These are phyloP conservation scores for Istiophorus platypterus DNA, from an alignment of 2,113 vertebrate genomes.

Conservation along the genomic window DNA sequence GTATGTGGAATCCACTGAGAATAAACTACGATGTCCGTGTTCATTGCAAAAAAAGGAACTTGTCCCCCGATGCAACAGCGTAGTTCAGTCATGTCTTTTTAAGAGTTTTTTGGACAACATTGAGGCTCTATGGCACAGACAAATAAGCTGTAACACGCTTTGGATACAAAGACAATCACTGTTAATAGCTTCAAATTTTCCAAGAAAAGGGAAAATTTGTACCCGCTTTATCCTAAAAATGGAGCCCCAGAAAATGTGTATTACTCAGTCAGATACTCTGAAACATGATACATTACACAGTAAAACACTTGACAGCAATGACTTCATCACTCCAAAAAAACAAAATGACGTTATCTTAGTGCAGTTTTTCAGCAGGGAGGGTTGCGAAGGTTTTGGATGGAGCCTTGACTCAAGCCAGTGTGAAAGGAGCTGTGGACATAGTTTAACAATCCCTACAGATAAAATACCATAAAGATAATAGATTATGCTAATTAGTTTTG, in stretches of 20 bases:
- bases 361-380: slow-evolving; percentile 6
- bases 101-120: not conserved
- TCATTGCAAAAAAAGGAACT: not conserved
- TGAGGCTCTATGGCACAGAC: too few relatives aligned
- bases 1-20: not conserved
- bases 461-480: slow-evolving; percentile 57
- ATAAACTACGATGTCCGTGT: not conserved
- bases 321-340: not conserved
- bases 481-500: slow-evolving; percentile 41
- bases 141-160: not conserved
- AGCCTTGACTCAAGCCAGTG: not conserved
- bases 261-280: not conserved
- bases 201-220: too few relatives aligned
- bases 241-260: not conserved
- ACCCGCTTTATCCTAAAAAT: not conserved
- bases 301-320: not conserved
- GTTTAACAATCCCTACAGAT: slow-evolving; percentile 29
- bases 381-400: not conserved
- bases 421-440: slow-evolving; percentile 5
- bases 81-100: not conserved
- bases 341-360: slow-evolving; percentile 3
- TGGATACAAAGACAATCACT: not conserved
- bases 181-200: too few relatives aligned
- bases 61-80: not conserved
- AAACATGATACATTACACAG: not conserved